Conservation (phyloP, 2,797 vertebrate species). For the Brotogeris chrysoptera region DNA sequence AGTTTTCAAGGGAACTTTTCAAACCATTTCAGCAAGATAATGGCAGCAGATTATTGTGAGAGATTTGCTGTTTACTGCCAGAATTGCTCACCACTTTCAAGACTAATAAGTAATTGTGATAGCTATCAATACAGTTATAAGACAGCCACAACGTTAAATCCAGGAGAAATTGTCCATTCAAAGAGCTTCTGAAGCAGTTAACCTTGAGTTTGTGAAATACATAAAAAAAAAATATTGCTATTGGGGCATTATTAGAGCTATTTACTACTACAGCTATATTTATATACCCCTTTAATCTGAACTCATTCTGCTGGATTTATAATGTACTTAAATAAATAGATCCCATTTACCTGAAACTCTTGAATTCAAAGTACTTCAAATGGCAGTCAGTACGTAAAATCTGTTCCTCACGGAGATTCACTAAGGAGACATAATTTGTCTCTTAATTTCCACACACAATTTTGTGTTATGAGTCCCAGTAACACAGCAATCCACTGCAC, state of each 20-base stretch:
- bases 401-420: background rate
- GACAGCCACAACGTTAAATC: background rate
- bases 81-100: background rate
- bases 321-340: background rate
- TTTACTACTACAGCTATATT: background rate
- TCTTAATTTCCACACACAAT: background rate
- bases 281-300: background rate
- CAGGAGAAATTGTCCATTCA: background rate
- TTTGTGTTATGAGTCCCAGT: background rate
- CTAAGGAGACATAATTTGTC: background rate
- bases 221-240: background rate
- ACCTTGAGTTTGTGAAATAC: background rate
- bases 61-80: background rate
- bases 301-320: background rate
- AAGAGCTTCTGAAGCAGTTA: background rate
- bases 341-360: background rate
- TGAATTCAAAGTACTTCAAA: background rate
- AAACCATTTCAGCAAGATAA: background rate
- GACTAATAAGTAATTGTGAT: slow-evolving; percentile 3
- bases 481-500: background rate
- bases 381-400: background rate
- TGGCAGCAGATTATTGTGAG: background rate
- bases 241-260: background rate
- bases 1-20: background rate
- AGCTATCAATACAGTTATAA: background rate